Conservation (phyloP, 2,888 invertebrate genomes). For the Cyrtodaria siliqua region DNA sequence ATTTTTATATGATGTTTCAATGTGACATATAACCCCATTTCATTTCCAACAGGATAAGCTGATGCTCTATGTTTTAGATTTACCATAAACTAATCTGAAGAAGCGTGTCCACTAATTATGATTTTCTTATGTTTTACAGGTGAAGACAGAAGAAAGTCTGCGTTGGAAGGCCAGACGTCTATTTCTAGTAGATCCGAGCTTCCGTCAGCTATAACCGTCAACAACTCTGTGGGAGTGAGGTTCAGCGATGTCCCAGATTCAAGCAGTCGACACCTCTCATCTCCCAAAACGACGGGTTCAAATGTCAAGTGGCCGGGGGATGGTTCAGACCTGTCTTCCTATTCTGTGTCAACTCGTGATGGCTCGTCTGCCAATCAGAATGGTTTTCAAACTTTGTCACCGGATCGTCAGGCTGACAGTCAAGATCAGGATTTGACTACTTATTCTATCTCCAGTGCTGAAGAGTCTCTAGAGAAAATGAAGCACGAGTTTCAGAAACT, state of each 20-base stretch:
- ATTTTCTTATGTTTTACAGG: constrained; percentile 23
- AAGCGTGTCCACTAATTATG: too few relatives aligned
- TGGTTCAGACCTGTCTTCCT: constrained; percentile 16
- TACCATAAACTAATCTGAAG: too few relatives aligned
- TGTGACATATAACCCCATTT: too few relatives aligned
- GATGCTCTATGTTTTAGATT: too few relatives aligned
- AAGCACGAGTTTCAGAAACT: constrained; percentile 51
- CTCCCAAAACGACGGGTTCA: background rate
- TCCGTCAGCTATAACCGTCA: constrained; percentile 52
- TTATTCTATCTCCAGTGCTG: constrained; percentile 36
- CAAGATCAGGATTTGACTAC: constrained; percentile 16
- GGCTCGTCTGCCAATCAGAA: background rate
- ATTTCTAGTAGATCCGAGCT: constrained; percentile 40
- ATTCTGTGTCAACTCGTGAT: constrained; percentile 19
- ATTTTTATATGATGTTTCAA: too few relatives aligned
- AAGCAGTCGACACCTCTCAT: too few relatives aligned
- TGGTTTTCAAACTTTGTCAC: constrained; percentile 35
- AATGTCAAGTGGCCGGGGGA: background rate
- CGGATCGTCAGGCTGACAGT: constrained; percentile 26
- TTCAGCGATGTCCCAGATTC: too few relatives aligned
- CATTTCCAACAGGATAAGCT: too few relatives aligned
- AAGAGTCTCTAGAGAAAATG: constrained; percentile 44
- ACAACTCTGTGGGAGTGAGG: background rate
- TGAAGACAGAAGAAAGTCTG: constrained; percentile 56
- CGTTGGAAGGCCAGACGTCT: constrained; percentile 28